Conservation (phyloP, 2,113 vertebrate genomes). For the Ursus arctos region DNA sequence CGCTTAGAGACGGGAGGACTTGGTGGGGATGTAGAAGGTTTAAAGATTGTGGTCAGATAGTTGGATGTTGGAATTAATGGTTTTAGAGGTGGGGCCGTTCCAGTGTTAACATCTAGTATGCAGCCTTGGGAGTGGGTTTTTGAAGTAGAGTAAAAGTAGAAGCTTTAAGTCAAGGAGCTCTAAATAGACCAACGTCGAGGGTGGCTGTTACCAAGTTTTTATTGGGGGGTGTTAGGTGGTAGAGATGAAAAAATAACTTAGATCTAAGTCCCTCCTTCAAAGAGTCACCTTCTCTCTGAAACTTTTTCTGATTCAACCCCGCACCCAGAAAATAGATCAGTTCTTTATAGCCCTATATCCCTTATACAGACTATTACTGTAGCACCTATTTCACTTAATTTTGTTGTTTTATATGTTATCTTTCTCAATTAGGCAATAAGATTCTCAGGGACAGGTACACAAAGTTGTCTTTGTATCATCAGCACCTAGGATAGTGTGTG, state of each 20-base stretch:
- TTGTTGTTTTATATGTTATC: not conserved
- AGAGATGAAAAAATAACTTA: not conserved
- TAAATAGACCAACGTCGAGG: not conserved
- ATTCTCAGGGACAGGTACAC: not conserved
- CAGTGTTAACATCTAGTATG: not conserved
- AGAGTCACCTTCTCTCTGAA: not conserved
- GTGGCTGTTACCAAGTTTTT: conserved; percentile 19
- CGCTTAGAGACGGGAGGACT: not conserved
- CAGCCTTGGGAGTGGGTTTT: not conserved
- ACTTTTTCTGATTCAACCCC: conserved; percentile 25
- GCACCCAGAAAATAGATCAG: not conserved
- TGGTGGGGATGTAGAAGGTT: not conserved
- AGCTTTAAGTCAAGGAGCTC: not conserved
- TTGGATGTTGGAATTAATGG: not conserved
- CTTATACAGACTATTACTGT: not conserved
- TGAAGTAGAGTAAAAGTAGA: conserved; percentile 16
- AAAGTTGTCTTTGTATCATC: not conserved
- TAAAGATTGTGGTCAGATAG: not conserved
- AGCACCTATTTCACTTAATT: not conserved
- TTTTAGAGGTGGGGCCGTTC: not conserved
- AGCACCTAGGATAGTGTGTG: not conserved
- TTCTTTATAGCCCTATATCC: not conserved
- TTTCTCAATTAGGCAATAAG: not conserved
- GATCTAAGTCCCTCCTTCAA: not conserved
- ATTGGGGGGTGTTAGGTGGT: not conserved